phyloP scores from a whole-genome alignment of 2,113 vertebrate genomes.

The Hylia prasina region DNA sequence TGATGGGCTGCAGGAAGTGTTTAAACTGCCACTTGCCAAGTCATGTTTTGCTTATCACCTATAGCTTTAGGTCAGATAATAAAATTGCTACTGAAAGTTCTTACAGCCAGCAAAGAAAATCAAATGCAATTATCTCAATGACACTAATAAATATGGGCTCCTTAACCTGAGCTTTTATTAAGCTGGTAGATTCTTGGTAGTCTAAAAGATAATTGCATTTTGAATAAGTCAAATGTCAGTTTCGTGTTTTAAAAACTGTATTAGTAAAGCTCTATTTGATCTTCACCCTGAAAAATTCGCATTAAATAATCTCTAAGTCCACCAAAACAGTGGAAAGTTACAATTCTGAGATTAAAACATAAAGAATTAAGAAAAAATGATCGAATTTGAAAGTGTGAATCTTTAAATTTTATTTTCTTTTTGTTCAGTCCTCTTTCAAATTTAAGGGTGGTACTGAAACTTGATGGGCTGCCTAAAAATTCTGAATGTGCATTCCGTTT shows the following conservation, averaged over 20 bases:
- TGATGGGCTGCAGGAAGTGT: not conserved
- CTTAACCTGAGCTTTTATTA: constrained; percentile 21
- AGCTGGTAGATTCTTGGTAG: not conserved
- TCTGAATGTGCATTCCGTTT: not conserved
- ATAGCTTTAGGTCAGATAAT: not conserved
- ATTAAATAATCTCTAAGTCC: not conserved
- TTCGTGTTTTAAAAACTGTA: not conserved
- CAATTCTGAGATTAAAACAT: not conserved
- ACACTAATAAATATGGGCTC: not conserved
- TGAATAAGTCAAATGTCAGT: not conserved
- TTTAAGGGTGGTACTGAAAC: not conserved
- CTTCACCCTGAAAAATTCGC: not conserved
- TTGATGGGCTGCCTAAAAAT: not conserved
- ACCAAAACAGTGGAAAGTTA: not conserved
- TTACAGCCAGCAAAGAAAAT: constrained; percentile 20
- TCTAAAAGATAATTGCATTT: not conserved
- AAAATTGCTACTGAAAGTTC: constrained; percentile 29
- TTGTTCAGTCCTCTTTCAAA: not conserved
- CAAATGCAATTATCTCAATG: constrained; percentile 32
- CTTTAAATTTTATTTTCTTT: not conserved
- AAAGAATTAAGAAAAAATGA: not conserved
- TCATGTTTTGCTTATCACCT: constrained; percentile 21
- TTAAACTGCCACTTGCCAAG: not conserved
- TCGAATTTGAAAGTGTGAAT: not conserved
- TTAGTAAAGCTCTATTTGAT: not conserved